Evolutionary conservation across 2,888 invertebrate genomes (phyloP).

Genomic region (Agriopis aurantiaria): DNA sequence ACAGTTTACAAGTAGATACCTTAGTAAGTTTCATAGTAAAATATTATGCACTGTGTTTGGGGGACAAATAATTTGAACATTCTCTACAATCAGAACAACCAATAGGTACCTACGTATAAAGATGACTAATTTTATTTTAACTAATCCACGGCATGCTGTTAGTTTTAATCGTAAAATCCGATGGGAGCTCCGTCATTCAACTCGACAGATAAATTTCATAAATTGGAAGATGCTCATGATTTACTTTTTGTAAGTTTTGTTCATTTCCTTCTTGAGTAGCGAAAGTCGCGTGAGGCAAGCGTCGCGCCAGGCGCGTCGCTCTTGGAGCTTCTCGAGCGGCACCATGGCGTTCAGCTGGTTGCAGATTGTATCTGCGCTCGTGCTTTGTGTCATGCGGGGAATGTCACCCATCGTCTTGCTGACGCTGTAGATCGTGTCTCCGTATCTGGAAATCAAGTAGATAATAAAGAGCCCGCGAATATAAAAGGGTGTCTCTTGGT

Average conservation of each 20-base stretch:
- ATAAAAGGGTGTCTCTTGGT: too few species aligned
- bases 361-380: slow-evolving; percentile 88
- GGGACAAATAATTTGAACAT: too few species aligned
- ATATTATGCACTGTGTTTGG: too few species aligned
- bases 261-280: slow-evolving; percentile 91
- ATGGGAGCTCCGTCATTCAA: too few species aligned
- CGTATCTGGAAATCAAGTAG: slow-evolving; percentile 69
- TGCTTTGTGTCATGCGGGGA: slow-evolving; percentile 89
- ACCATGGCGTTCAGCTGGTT: slow-evolving; percentile 91
- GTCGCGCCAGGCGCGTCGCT: slow-evolving; percentile 94
- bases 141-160: too few species aligned
- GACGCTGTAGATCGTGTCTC: slow-evolving; percentile 86
- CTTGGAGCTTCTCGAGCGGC: slow-evolving; percentile 90
- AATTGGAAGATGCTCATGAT: too few species aligned
- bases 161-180: too few species aligned
- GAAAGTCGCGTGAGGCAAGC: slow-evolving; percentile 93
- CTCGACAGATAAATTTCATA: neutral
- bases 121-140: too few species aligned
- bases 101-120: too few species aligned
- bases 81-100: too few species aligned
- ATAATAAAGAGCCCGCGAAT: neutral
- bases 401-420: slow-evolving; percentile 91
- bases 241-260: slow-evolving; percentile 67
- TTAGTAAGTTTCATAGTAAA: too few species aligned
- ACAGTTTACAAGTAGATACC: too few species aligned